These are phyloP conservation scores for Caenorhabditis imperialis DNA, from an alignment of 2,888 invertebrate genomes.

Conservation along the genomic window DNA sequence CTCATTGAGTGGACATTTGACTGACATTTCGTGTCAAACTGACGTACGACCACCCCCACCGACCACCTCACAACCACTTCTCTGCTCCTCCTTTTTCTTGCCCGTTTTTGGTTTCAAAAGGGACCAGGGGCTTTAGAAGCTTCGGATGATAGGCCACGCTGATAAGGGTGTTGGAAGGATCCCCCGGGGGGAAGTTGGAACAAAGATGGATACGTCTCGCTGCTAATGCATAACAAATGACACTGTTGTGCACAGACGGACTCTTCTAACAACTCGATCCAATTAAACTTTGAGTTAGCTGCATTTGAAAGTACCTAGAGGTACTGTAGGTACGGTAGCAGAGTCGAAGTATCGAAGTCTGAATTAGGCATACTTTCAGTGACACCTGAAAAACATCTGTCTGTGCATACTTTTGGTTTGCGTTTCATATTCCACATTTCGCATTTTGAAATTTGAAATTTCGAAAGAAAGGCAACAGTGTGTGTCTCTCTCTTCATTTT, in stretches of 20 bases:
- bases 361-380: too few relatives aligned
- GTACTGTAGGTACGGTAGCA: too few relatives aligned
- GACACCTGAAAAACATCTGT: too few relatives aligned
- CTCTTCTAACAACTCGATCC: conserved; percentile 4
- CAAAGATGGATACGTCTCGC: conserved; percentile 20
- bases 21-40: conserved; percentile 54
- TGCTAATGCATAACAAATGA: conserved; percentile 49
- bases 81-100: conserved; percentile 10
- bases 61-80: conserved; percentile 21
- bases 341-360: too few relatives aligned
- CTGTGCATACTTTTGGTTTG: too few relatives aligned
- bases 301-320: too few relatives aligned
- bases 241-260: conserved; percentile 8
- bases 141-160: too few relatives aligned
- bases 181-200: conserved; percentile 39
- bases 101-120: conserved; percentile 14
- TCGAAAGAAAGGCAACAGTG: conserved; percentile 34
- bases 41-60: conserved; percentile 45
- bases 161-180: not conserved
- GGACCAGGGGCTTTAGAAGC: not conserved
- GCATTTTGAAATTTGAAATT: conserved; percentile 4
- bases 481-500: conserved; percentile 8
- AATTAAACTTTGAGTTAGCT: conserved; percentile 33
- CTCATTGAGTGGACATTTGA: conserved; percentile 53
- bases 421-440: too few relatives aligned